Evolutionary conservation across 2,888 invertebrate genomes (phyloP).

Genomic region (Pyralis farinalis): DNA sequence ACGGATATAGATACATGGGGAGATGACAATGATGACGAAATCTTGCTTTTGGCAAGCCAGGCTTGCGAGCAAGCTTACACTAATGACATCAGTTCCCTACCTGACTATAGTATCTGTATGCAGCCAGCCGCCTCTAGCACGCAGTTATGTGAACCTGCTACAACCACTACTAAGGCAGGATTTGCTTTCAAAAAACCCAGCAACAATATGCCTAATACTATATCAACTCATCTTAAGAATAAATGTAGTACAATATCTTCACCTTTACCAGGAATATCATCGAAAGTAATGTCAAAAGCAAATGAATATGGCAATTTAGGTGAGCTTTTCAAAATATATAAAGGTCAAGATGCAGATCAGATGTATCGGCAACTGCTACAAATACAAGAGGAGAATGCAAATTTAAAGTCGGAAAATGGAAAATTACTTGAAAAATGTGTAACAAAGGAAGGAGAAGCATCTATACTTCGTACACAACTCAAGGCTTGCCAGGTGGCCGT

Average conservation of each 20-base stretch:
- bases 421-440: constrained; percentile 71
- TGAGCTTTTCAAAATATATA: constrained; percentile 44
- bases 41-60: constrained; percentile 68
- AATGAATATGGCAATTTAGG: constrained; percentile 41
- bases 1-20: constrained; percentile 54
- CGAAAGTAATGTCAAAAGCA: constrained; percentile 33
- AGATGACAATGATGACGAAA: constrained; percentile 72
- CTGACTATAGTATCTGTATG: constrained; percentile 62
- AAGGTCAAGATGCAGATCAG: constrained; percentile 47
- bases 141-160: constrained; percentile 39
- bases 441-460: constrained; percentile 80
- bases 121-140: constrained; percentile 63
- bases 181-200: constrained; percentile 61
- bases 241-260: constrained; percentile 61
- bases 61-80: constrained; percentile 63
- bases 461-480: constrained; percentile 77
- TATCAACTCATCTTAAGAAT: constrained; percentile 53
- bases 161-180: constrained; percentile 48
- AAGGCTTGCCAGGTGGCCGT: constrained; percentile 63
- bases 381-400: constrained; percentile 62
- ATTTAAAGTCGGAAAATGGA: constrained; percentile 65
- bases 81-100: constrained; percentile 40
- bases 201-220: constrained; percentile 27
- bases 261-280: constrained; percentile 58
- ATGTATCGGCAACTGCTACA: constrained; percentile 54